Evolutionary conservation across 2,113 vertebrate species (phyloP).

Genomic region (Dinomys branickii): DNA sequence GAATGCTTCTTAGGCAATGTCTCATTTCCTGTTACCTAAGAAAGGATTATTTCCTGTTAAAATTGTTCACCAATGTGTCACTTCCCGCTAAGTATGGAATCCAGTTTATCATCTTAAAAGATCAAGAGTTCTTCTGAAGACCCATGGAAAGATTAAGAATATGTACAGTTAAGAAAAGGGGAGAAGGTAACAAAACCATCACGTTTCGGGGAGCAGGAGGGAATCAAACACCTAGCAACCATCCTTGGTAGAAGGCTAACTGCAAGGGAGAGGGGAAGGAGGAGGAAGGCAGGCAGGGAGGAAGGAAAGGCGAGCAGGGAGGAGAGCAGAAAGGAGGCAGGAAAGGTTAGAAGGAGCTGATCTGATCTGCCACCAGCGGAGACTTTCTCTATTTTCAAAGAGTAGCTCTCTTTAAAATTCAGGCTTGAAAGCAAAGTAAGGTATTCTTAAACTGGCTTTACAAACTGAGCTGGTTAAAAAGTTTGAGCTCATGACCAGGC

Average conservation of each 20-base stretch:
- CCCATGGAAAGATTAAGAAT: neutral
- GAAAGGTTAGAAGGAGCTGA: neutral
- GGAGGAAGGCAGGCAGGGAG: neutral
- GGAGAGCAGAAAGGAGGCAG: neutral
- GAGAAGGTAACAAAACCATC: neutral
- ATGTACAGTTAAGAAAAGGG: neutral
- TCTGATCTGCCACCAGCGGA: too few species aligned
- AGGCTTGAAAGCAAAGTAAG: neutral
- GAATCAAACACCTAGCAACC: neutral
- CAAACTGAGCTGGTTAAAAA: neutral
- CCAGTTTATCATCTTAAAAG: conserved; percentile 3
- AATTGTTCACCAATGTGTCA: neutral
- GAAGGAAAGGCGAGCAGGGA: neutral
- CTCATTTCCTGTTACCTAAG: conserved; percentile 25
- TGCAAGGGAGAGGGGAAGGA: neutral
- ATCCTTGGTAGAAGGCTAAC: neutral
- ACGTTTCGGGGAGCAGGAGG: neutral
- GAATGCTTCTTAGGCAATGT: neutral
- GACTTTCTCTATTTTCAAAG: neutral
- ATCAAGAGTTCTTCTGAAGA: neutral
- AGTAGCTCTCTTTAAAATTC: conserved; percentile 16
- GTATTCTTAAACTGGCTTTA: neutral
- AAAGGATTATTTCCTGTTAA: neutral
- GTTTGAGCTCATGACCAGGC: neutral
- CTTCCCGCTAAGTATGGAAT: neutral